Conservation (phyloP, 2,113 vertebrate genomes). For the Furnarius figulus region DNA sequence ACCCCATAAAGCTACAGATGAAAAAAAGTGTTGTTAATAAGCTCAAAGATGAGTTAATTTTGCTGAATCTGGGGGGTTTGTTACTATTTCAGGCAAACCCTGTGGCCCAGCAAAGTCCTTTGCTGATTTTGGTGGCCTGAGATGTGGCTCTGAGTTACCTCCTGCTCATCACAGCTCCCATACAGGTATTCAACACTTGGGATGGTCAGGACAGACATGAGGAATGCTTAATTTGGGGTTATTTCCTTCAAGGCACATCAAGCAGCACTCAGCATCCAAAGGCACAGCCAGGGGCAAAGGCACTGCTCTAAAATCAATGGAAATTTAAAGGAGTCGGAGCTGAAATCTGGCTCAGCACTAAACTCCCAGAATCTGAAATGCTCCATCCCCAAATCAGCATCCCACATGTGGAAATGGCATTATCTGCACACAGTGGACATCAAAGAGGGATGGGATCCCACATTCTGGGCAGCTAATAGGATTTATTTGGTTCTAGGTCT, state of each 20-base stretch:
- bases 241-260: not conserved
- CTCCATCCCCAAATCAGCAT: not conserved
- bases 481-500: constrained; percentile 57
- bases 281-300: not conserved
- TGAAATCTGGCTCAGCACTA: not conserved
- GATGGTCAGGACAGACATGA: not conserved
- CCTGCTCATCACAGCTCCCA: not conserved
- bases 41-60: not conserved
- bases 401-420: constrained; percentile 52
- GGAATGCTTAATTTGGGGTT: not conserved
- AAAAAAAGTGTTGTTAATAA: not conserved
- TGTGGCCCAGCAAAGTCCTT: not conserved
- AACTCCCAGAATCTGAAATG: not conserved
- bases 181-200: not conserved
- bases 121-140: not conserved
- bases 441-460: constrained; percentile 34
- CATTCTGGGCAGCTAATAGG: constrained; percentile 49
- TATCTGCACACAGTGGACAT: constrained; percentile 56
- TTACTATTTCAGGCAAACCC: not conserved
- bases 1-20: not conserved
- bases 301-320: not conserved
- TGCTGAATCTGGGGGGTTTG: not conserved
- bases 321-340: not conserved
- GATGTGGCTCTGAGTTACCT: not conserved
- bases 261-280: not conserved